phyloP scores from a whole-genome alignment of 2,888 invertebrate species.

The Arctia plantaginis region DNA sequence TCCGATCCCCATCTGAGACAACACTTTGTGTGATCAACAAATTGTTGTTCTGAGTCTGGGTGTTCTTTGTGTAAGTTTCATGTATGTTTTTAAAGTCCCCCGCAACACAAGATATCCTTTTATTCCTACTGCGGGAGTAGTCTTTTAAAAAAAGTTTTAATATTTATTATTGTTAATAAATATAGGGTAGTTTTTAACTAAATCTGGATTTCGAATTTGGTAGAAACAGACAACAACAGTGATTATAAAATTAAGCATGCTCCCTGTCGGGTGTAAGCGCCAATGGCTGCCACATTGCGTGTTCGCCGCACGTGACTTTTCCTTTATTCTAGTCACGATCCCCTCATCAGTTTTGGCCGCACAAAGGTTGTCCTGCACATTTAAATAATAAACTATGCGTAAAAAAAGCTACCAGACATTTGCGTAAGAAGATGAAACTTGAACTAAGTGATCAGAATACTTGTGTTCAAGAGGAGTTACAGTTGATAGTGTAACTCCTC shows the following conservation, averaged over 20 bases:
- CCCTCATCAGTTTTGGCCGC: conserved; percentile 52
- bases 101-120: too few relatives aligned
- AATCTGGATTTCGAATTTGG: too few relatives aligned
- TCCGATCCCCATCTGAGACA: too few relatives aligned
- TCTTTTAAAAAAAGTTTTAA: too few relatives aligned
- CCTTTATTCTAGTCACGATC: conserved; percentile 49
- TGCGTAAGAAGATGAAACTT: not conserved
- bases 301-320: conserved; percentile 39
- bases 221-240: conserved; percentile 30
- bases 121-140: too few relatives aligned
- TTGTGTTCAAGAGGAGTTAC: too few relatives aligned
- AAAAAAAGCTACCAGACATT: conserved; percentile 19
- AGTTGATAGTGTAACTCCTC: too few relatives aligned
- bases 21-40: too few relatives aligned
- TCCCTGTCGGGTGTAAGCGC: conserved; percentile 36
- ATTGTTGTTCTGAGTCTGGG: too few relatives aligned
- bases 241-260: conserved; percentile 53
- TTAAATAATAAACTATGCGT: conserved; percentile 49
- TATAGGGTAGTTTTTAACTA: not conserved
- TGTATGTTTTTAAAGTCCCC: too few relatives aligned
- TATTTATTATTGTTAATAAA: too few relatives aligned
- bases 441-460: not conserved
- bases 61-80: too few relatives aligned
- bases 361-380: conserved; percentile 49
- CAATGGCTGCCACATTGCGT: conserved; percentile 46